Percentiles rank a stretch among this genome's conserved stretches.
Evolutionary conservation across 2,113 vertebrate species (phyloP).

Genomic region (Perca flavescens): DNA sequence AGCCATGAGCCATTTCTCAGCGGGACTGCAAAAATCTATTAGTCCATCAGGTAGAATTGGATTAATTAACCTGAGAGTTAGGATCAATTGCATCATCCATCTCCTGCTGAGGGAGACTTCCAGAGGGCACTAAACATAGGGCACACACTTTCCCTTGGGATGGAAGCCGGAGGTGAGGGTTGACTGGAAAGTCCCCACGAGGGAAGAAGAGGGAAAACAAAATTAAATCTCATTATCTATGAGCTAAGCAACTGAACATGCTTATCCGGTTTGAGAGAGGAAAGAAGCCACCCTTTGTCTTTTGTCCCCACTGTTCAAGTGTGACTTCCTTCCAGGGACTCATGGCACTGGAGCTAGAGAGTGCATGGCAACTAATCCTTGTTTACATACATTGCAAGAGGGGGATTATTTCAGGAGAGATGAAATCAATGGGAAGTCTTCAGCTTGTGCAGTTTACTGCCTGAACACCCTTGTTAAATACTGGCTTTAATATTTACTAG

Average conservation of each 20-base stretch:
- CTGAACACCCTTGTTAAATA: not conserved
- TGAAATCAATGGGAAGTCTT: not conserved
- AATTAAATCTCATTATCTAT: conserved; percentile 78
- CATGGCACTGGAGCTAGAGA: conserved; percentile 36
- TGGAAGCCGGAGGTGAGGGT: conserved; percentile 61
- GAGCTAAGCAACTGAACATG: conserved; percentile 81
- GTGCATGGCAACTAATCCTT: conserved; percentile 57
- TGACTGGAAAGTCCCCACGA: conserved; percentile 69
- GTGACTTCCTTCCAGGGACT: conserved; percentile 74
- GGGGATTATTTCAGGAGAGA: not conserved
- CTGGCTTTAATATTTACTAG: not conserved
- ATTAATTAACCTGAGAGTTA: conserved; percentile 78
- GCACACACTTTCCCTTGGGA: conserved; percentile 64
- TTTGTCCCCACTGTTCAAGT: conserved; percentile 70
- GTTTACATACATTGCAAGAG: conserved; percentile 52
- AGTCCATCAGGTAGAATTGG: conserved; percentile 65
- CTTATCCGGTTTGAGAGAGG: conserved; percentile 77
- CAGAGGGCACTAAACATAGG: conserved; percentile 47
- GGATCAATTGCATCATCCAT: conserved; percentile 79
- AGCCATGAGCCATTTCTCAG: conserved; percentile 48
- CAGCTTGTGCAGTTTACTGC: not conserved
- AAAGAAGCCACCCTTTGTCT: conserved; percentile 83
- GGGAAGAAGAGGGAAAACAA: conserved; percentile 53
- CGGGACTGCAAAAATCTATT: conserved; percentile 66
- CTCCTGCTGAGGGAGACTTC: conserved; percentile 54